These are phyloP conservation scores for Xestia sexstrigata DNA, from an alignment of 2,888 invertebrate species.

Conservation along the genomic window DNA sequence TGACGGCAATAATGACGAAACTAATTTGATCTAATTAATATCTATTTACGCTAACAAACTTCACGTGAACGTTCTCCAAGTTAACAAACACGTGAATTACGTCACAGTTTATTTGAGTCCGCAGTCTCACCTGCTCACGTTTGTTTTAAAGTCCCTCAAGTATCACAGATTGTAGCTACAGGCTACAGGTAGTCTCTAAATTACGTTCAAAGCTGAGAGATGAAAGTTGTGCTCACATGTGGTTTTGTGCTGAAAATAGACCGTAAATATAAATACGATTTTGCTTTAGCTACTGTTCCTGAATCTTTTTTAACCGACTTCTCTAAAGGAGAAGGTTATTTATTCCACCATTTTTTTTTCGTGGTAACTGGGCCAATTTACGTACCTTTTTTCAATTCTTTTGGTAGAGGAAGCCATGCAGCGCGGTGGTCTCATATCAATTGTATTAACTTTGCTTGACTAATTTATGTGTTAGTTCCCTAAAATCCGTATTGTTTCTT, in stretches of 20 bases:
- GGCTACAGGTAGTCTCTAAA: slow-evolving; percentile 39
- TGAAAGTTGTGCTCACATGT: slow-evolving; percentile 16
- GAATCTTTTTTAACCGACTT: not conserved
- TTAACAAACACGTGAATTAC: slow-evolving; percentile 10
- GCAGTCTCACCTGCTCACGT: slow-evolving; percentile 17
- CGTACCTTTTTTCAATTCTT: too few relatives aligned
- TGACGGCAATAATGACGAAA: not conserved
- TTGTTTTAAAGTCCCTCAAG: slow-evolving; percentile 34
- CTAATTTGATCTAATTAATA: not conserved
- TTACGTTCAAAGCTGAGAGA: slow-evolving; percentile 11
- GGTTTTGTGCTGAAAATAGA: slow-evolving; percentile 18
- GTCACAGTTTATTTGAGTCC: slow-evolving; percentile 28
- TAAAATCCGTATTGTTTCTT: too few relatives aligned
- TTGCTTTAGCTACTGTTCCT: not conserved
- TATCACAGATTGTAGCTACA: slow-evolving; percentile 15
- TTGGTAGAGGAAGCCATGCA: too few relatives aligned
- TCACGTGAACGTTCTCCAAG: not conserved
- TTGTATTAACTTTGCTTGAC: too few relatives aligned
- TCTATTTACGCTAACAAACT: slow-evolving; percentile 5
- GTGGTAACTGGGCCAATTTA: too few relatives aligned
- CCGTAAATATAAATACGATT: not conserved
- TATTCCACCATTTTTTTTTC: too few relatives aligned
- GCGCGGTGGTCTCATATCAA: too few relatives aligned
- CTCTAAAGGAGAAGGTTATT: too few relatives aligned
- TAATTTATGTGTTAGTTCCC: too few relatives aligned